phyloP scores from a whole-genome alignment of 2,797 vertebrate genomes.

The Anableps anableps region DNA sequence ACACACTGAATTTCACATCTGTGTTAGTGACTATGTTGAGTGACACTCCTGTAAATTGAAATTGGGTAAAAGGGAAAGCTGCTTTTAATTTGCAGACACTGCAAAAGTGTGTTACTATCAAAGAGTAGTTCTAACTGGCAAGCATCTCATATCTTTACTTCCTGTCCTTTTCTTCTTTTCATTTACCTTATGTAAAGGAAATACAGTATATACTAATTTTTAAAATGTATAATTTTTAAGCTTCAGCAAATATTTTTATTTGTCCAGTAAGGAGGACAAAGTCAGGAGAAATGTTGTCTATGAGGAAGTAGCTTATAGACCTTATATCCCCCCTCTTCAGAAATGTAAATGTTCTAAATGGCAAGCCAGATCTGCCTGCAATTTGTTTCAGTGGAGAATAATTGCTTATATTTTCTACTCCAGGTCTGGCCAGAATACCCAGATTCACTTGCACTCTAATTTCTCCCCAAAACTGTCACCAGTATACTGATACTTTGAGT shows the following conservation, averaged over 20 bases:
- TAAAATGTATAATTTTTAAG: background rate
- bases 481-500: background rate
- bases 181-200: background rate
- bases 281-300: background rate
- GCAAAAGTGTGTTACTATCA: background rate
- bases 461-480: background rate
- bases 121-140: background rate
- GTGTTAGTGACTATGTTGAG: slow-evolving; percentile 3
- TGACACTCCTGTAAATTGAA: background rate
- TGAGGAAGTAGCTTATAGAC: background rate
- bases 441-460: background rate
- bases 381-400: background rate
- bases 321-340: too few relatives aligned
- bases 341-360: too few relatives aligned
- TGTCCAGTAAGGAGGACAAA: too few relatives aligned
- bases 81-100: background rate
- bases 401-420: background rate
- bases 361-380: background rate
- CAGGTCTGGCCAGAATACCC: background rate
- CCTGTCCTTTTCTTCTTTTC: background rate
- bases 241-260: background rate
- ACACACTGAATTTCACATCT: slow-evolving; percentile 23
- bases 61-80: background rate
- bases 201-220: background rate
- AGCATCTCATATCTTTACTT: background rate